Percentiles rank a stretch among this genome's conserved stretches.
Conservation (phyloP, 2,113 vertebrate genomes). For the Collichthys lucidus region DNA sequence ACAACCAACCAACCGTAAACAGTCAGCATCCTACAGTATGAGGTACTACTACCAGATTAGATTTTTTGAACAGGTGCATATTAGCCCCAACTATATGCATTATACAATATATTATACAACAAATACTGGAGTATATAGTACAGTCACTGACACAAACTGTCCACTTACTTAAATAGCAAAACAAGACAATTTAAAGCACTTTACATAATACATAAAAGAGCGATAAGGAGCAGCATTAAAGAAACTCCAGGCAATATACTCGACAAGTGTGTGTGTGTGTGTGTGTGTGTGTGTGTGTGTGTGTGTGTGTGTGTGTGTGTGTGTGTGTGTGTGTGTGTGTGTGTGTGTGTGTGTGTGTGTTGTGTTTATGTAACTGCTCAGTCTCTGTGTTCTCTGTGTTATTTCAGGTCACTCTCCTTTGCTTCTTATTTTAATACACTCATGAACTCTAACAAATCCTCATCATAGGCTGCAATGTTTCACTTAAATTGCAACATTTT, state of each 20-base stretch:
- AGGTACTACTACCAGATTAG: too few species aligned
- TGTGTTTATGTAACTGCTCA: background rate
- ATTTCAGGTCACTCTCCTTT: too few species aligned
- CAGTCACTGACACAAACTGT: background rate
- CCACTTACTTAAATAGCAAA: background rate
- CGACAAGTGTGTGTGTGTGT: too few species aligned
- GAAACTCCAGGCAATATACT: background rate
- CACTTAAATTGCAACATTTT: background rate
- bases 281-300: background rate
- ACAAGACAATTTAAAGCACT: background rate
- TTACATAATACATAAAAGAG: background rate
- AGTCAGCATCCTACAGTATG: too few species aligned
- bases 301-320: background rate
- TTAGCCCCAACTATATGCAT: too few species aligned
- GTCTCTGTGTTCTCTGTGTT: background rate
- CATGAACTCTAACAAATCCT: too few species aligned
- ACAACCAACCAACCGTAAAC: too few species aligned
- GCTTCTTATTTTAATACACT: too few species aligned
- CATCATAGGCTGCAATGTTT: too few species aligned
- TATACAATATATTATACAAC: background rate
- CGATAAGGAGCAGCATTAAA: background rate
- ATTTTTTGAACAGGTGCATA: too few species aligned
- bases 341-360: background rate
- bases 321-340: too few species aligned
- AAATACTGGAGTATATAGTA: background rate